Evolutionary conservation across 2,797 vertebrate species (phyloP).

Genomic region (Cossypha polioptera): DNA sequence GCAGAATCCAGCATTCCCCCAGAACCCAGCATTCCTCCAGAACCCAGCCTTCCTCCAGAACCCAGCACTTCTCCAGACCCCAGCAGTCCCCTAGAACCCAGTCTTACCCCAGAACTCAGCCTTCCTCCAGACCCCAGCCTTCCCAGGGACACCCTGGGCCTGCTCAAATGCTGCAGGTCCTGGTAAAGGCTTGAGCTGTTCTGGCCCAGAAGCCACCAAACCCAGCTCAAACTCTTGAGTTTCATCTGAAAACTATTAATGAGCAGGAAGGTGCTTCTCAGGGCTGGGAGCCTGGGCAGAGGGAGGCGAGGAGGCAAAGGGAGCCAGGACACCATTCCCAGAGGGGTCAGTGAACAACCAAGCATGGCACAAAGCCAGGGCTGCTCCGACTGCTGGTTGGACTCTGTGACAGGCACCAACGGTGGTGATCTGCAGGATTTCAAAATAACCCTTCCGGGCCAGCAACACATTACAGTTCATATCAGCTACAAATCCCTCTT

Average conservation of each 20-base stretch:
- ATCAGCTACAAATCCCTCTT: not conserved
- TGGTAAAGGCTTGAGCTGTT: not conserved
- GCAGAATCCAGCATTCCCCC: too few species aligned
- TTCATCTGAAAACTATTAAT: conserved; percentile 2
- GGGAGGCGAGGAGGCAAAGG: not conserved
- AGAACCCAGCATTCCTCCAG: not conserved
- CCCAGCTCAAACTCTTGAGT: not conserved
- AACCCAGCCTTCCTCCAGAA: not conserved
- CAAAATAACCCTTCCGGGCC: not conserved
- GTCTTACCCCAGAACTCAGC: too few species aligned
- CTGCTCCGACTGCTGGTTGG: not conserved
- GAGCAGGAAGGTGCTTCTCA: not conserved
- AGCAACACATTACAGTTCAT: not conserved
- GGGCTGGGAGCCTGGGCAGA: not conserved
- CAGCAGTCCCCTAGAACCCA: not conserved
- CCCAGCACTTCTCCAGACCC: not conserved
- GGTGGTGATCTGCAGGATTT: not conserved
- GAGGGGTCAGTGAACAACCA: not conserved
- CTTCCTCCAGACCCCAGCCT: too few species aligned
- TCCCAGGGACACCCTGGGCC: not conserved
- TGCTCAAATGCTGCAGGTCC: not conserved
- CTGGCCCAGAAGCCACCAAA: conserved; percentile 4
- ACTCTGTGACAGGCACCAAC: not conserved
- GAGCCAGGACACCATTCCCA: not conserved
- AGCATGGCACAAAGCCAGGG: not conserved